Percentiles rank a stretch among this genome's conserved stretches.
phyloP scores from a whole-genome alignment of 1,140 invertebrate genomes.

The Pseudomyrmex pallidus region DNA sequence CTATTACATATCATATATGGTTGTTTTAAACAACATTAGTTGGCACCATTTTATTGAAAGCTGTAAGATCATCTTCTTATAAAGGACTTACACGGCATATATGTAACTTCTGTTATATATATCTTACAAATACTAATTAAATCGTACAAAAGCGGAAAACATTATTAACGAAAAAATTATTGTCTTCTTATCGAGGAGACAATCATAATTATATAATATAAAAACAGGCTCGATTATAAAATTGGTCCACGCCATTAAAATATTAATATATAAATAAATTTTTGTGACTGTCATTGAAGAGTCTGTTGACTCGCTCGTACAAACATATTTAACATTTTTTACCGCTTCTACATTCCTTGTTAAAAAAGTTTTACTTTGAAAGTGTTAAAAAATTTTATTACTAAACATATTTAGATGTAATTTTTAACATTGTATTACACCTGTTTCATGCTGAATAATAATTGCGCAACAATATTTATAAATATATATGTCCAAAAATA shows the following conservation, averaged over 20 bases:
- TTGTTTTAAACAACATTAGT: conserved; percentile 16
- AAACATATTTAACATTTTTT: too few relatives aligned
- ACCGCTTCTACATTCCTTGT: too few relatives aligned
- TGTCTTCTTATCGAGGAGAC: conserved; percentile 62
- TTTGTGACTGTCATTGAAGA: conserved; percentile 1
- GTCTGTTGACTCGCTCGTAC: too few relatives aligned
- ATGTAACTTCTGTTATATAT: neutral
- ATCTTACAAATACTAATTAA: conserved; percentile 44
- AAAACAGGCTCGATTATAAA: conserved; percentile 52
- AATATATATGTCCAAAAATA: too few relatives aligned
- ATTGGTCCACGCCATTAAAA: conserved; percentile 72
- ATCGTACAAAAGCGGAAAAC: conserved; percentile 50
- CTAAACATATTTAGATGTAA: conserved; percentile 24
- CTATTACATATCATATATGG: neutral
- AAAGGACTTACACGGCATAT: neutral
- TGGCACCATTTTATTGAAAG: conserved; percentile 41
- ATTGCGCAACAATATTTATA: neutral
- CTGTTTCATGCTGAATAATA: conserved; percentile 21
- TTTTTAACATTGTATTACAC: conserved; percentile 32
- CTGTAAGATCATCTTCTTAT: conserved; percentile 40
- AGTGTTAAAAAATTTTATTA: conserved; percentile 2
- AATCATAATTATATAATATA: conserved; percentile 33
- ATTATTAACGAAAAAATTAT: conserved; percentile 73
- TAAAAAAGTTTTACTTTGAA: neutral
- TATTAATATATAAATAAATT: conserved; percentile 35